Conservation (phyloP, 1,140 invertebrate genomes). For the Aricia agestis region DNA sequence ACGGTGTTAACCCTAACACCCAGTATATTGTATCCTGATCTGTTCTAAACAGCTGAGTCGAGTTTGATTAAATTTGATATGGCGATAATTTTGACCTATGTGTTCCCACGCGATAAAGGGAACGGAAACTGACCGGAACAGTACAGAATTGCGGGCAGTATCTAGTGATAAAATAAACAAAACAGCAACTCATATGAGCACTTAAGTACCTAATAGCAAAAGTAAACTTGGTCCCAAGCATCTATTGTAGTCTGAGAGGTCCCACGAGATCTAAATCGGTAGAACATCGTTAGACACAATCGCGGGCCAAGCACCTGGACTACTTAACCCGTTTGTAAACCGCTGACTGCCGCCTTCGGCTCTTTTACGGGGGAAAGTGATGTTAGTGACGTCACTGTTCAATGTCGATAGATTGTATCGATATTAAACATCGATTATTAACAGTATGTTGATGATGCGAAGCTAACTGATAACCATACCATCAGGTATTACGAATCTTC, state of each 20-base stretch:
- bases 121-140: too few species aligned
- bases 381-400: conserved; percentile 26
- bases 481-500: too few species aligned
- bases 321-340: conserved; percentile 60
- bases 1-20: too few species aligned
- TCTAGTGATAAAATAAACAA: background rate
- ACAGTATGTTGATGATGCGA: too few species aligned
- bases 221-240: background rate
- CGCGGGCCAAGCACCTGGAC: conserved; percentile 54
- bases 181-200: background rate
- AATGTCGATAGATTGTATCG: conserved; percentile 5
- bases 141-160: too few species aligned
- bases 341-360: conserved; percentile 49
- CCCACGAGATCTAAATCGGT: conserved; percentile 22
- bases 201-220: background rate
- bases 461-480: too few species aligned
- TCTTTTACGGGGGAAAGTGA: conserved; percentile 48
- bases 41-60: too few species aligned
- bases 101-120: too few species aligned
- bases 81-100: too few species aligned
- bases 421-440: background rate
- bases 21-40: too few species aligned
- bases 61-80: too few species aligned
- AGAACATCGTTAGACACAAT: conserved; percentile 45
- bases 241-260: background rate